Evolutionary conservation across 1,140 invertebrate genomes (phyloP).

Genomic region (Scaptomyza pallida): DNA sequence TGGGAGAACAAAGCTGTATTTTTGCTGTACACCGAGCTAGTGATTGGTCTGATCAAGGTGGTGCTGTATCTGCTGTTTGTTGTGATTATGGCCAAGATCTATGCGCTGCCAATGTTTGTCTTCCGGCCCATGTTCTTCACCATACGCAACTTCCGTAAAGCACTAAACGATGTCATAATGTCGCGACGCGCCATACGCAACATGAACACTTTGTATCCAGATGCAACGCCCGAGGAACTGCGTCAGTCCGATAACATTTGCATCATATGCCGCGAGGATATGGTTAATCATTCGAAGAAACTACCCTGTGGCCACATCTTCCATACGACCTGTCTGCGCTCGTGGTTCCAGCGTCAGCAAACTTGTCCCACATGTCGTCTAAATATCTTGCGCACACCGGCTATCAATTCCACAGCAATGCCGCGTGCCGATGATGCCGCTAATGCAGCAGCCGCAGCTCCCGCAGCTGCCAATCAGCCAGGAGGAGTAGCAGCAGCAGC

Average conservation of each 20-base stretch:
- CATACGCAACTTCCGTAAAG: slow-evolving; percentile 98
- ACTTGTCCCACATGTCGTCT: slow-evolving; percentile 99
- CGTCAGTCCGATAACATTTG: slow-evolving; percentile 98
- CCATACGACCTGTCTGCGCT: slow-evolving; percentile 98
- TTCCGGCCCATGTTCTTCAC: slow-evolving; percentile 99
- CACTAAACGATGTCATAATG: slow-evolving; percentile 98
- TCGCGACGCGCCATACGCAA: slow-evolving; percentile 98
- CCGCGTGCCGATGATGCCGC: slow-evolving; percentile 83
- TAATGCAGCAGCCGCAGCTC: slow-evolving; percentile 41
- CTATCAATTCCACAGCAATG: slow-evolving; percentile 77
- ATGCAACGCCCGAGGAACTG: slow-evolving; percentile 97
- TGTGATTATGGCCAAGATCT: slow-evolving; percentile 98
- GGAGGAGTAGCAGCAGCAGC: slow-evolving; percentile 41
- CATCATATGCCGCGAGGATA: slow-evolving; percentile 94
- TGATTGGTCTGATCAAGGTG: slow-evolving; percentile 96
- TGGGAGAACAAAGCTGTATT: slow-evolving; percentile 99
- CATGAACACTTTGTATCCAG: slow-evolving; percentile 99
- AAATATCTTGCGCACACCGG: slow-evolving; percentile 93
- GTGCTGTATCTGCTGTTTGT: slow-evolving; percentile 97
- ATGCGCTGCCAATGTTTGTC: slow-evolving; percentile 98
- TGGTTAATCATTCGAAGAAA: slow-evolving; percentile 94
- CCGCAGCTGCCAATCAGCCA: slow-evolving; percentile 9
- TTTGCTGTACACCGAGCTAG: slow-evolving; percentile 97
- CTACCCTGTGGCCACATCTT: slow-evolving; percentile 99
- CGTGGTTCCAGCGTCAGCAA: slow-evolving; percentile 99